phyloP scores from a whole-genome alignment of 1,140 invertebrate species.

The Zaprionus davidi region DNA sequence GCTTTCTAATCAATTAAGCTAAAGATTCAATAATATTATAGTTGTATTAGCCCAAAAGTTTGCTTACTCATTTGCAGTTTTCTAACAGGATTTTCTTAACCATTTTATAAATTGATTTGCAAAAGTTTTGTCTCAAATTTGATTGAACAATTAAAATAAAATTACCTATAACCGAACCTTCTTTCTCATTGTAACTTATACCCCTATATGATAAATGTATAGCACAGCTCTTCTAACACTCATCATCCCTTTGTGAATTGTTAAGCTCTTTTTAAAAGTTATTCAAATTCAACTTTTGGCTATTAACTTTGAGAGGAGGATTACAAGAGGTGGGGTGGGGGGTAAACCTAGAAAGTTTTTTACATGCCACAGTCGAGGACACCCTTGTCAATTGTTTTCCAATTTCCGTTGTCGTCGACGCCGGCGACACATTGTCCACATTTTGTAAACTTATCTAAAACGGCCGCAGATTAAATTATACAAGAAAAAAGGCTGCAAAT shows the following conservation, averaged over 20 bases:
- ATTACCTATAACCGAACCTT: no score
- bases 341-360: not conserved
- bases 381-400: slow-evolving; percentile 25
- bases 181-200: no score
- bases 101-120: no score
- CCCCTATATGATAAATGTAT: no score
- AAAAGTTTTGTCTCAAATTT: no score
- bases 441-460: slow-evolving; percentile 17
- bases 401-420: slow-evolving; percentile 6
- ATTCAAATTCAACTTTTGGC: slow-evolving; percentile 10
- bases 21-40: no score
- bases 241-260: not conserved
- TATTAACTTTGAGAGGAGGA: not conserved
- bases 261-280: slow-evolving; percentile 6
- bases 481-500: slow-evolving; percentile 21
- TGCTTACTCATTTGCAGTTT: no score
- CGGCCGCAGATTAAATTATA: slow-evolving; percentile 9
- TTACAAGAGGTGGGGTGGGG: not conserved
- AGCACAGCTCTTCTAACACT: not conserved
- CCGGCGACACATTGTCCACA: slow-evolving; percentile 12
- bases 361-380: slow-evolving; percentile 8
- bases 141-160: no score
- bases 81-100: no score
- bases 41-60: no score
- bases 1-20: no score